Conservation (phyloP, 2,113 vertebrate species). For the Antechinus flavipes region DNA sequence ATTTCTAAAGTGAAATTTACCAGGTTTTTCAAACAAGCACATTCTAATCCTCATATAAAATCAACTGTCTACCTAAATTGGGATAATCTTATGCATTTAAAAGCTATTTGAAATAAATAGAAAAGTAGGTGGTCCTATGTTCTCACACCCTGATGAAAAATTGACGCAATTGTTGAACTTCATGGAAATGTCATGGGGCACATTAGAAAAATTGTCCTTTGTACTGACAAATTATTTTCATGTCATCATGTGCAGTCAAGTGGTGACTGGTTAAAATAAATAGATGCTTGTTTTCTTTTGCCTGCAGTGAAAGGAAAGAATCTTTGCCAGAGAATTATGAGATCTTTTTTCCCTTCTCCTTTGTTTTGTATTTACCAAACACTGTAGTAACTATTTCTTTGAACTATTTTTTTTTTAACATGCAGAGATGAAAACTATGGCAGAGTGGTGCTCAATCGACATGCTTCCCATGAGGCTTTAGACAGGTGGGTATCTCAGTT, state of each 20-base stretch:
- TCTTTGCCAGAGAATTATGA: conserved; percentile 23
- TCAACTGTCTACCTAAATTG: not conserved
- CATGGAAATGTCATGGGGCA: conserved; percentile 39
- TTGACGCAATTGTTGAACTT: conserved; percentile 47
- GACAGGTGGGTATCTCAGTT: conserved; percentile 81
- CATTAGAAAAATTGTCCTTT: conserved; percentile 30
- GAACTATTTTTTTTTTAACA: conserved; percentile 69
- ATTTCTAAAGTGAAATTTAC: not conserved
- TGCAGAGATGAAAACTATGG: conserved; percentile 94
- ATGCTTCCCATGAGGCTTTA: conserved; percentile 86
- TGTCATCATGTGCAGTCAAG: conserved; percentile 44
- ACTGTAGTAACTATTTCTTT: conserved; percentile 22
- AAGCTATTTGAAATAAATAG: not conserved
- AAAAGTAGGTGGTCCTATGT: not conserved
- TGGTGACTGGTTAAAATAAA: conserved; percentile 60
- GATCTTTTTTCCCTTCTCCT: conserved; percentile 24
- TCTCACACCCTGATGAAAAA: conserved; percentile 13
- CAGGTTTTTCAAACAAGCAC: not conserved
- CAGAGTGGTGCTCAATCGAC: conserved; percentile 82
- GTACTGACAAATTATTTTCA: conserved; percentile 35
- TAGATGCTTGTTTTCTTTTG: conserved; percentile 34
- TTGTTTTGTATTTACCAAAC: conserved; percentile 43
- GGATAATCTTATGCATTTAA: conserved; percentile 30
- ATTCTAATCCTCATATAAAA: not conserved
- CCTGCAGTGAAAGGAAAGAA: conserved; percentile 44